phyloP scores from a whole-genome alignment of 2,888 invertebrate genomes.

The Atherix ibis region DNA sequence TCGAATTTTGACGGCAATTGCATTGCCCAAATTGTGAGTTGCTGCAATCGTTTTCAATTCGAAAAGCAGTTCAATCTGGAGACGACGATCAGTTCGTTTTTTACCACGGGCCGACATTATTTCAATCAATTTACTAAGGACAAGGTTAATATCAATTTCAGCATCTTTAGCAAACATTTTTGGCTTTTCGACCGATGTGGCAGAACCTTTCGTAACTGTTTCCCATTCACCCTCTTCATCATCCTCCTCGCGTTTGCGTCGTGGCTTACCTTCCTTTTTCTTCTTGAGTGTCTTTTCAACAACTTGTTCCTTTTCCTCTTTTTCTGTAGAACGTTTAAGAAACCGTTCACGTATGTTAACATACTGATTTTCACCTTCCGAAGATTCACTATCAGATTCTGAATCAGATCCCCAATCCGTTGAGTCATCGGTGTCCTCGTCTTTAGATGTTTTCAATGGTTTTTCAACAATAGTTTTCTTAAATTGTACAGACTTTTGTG shows the following conservation, averaged over 20 bases:
- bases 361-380: slow-evolving; percentile 66
- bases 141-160: slow-evolving; percentile 86
- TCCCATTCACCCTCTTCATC: slow-evolving; percentile 83
- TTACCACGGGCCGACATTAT: slow-evolving; percentile 84
- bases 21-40: slow-evolving; percentile 73
- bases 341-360: slow-evolving; percentile 64
- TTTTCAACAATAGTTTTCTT: slow-evolving; percentile 34
- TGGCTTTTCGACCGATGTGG: slow-evolving; percentile 71
- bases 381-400: slow-evolving; percentile 60
- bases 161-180: slow-evolving; percentile 99
- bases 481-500: slow-evolving; percentile 25
- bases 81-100: slow-evolving; percentile 89
- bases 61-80: slow-evolving; percentile 84
- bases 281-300: slow-evolving; percentile 37
- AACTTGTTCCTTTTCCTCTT: slow-evolving; percentile 34
- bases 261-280: slow-evolving; percentile 39
- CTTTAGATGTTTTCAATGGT: slow-evolving; percentile 29
- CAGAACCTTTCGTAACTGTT: slow-evolving; percentile 75
- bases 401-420: slow-evolving; percentile 81
- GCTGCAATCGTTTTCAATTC: slow-evolving; percentile 78
- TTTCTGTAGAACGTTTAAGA: slow-evolving; percentile 50
- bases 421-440: slow-evolving; percentile 65
- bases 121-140: slow-evolving; percentile 84
- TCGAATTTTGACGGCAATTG: slow-evolving; percentile 79
- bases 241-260: slow-evolving; percentile 43